Conservation (phyloP, 1,140 invertebrate genomes). For the Drosophila nasuta region DNA sequence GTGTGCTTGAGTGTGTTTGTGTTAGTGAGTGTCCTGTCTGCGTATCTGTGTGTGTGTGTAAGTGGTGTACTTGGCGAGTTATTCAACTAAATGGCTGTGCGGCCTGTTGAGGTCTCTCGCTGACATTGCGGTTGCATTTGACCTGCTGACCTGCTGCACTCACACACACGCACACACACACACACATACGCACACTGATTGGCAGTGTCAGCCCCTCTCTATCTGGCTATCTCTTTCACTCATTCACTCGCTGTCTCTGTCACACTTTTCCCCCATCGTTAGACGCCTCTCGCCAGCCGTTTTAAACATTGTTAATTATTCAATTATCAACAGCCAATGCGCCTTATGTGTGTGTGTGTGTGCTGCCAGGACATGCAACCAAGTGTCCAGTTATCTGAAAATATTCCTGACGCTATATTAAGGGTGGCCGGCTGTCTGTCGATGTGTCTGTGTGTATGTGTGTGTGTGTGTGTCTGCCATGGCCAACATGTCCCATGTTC, state of each 20-base stretch:
- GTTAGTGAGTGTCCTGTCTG: not conserved
- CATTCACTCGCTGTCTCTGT: not conserved
- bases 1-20: constrained; percentile 9
- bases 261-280: not conserved
- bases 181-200: constrained; percentile 1
- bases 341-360: constrained; percentile 19
- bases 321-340: constrained; percentile 80
- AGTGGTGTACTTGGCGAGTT: constrained; percentile 33
- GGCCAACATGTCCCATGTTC: constrained; percentile 22
- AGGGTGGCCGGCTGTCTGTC: constrained; percentile 19
- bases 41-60: constrained; percentile 19
- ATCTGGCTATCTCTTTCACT: not conserved
- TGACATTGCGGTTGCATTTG: constrained; percentile 81
- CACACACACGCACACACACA: constrained; percentile 25
- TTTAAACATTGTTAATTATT: constrained; percentile 84
- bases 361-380: constrained; percentile 54
- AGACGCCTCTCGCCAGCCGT: constrained; percentile 52
- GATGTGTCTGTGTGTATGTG: not conserved
- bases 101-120: constrained; percentile 50
- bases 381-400: constrained; percentile 36
- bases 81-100: constrained; percentile 48
- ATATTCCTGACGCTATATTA: constrained; percentile 28
- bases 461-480: constrained; percentile 24
- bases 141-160: constrained; percentile 72
- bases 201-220: constrained; percentile 19